Evolutionary conservation across 2,888 invertebrate genomes (phyloP), one percentile per base, ranked within the genome.

Genomic region (Horisme vitalbata): DNA sequence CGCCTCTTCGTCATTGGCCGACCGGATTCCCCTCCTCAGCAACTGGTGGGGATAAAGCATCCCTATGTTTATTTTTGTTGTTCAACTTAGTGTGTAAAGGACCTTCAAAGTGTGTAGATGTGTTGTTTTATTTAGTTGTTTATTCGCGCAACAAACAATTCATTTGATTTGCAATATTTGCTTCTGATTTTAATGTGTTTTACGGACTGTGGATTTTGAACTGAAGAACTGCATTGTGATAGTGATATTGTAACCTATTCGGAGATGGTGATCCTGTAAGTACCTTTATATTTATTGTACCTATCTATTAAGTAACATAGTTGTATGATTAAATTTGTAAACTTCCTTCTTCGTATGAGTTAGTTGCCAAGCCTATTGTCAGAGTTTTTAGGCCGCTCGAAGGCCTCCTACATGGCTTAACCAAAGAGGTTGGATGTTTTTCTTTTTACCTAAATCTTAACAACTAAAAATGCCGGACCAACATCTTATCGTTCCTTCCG

Each of bases 181-280:
- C 49, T 59, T 50, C 41, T 44, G 20, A 68, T 38, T n/a, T n/a
- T 15, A 21, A 44, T 72, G 75, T 66, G 63, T 62, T 54, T 56
- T 52, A 37, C 41, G 57, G 48, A 59, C 57, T 64, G 62, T 58
- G 63, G 41, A 47, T 46, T 45, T 52, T 49, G 48, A 55, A 52
- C 34, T 52, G 49, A 50, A 45, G 50, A 37, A 52, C 48, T 58
- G 63, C 61, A 55, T 72, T 73, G 77, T 77, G 78, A 69, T 63
- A 65, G 71, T 74, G 76, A 60, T 61, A 55, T 55, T 55, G 46
- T 52, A 49, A 65, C 61, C 52, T 71, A 32, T 68, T 68, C 71
- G 82, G 88, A 87, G 61, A 89, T 89, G 88, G 88, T 89, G 79
- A 83, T 89, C 72, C 80, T 87, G 88, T 89, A 76, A 87, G 88